These are phyloP conservation scores for Sycophila sp. DNA, from an alignment of 1,140 invertebrate species.

Conservation along the genomic window DNA sequence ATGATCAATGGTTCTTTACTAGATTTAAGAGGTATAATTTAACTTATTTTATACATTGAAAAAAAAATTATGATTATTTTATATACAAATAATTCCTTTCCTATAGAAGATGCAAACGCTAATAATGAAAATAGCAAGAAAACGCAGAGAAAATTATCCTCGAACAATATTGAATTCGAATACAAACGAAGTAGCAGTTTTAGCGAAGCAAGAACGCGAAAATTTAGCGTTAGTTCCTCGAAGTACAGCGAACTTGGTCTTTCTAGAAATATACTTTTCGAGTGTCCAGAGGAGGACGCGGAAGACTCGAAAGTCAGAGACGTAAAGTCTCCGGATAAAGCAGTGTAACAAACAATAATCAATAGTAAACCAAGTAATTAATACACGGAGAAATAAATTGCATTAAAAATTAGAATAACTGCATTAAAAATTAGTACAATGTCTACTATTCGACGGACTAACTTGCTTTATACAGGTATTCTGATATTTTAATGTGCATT, in stretches of 20 bases:
- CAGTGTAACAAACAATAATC: too few species aligned
- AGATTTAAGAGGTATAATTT: constrained; percentile 2
- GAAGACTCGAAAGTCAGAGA: too few species aligned
- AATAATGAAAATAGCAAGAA: not conserved
- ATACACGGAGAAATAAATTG: too few species aligned
- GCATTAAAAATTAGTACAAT: too few species aligned
- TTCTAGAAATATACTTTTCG: not conserved
- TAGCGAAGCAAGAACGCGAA: not conserved
- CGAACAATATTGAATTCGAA: not conserved
- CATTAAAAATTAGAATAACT: too few species aligned
- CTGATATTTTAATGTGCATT: too few species aligned
- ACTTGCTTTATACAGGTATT: too few species aligned
- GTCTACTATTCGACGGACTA: too few species aligned
- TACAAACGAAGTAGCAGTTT: not conserved
- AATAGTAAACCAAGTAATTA: too few species aligned
- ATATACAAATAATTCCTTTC: not conserved
- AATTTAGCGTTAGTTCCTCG: not conserved
- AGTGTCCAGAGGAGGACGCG: not conserved
- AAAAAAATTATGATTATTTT: not conserved
- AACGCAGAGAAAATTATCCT: not conserved
- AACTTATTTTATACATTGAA: not conserved
- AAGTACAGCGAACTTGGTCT: not conserved
- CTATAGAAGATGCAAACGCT: not conserved
- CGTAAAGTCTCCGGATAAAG: too few species aligned
- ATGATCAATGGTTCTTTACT: not conserved